Percentiles rank a stretch among this genome's conserved stretches.
Evolutionary conservation across 2,888 invertebrate genomes (phyloP).

Genomic region (Eueremaeus valkanovi): DNA sequence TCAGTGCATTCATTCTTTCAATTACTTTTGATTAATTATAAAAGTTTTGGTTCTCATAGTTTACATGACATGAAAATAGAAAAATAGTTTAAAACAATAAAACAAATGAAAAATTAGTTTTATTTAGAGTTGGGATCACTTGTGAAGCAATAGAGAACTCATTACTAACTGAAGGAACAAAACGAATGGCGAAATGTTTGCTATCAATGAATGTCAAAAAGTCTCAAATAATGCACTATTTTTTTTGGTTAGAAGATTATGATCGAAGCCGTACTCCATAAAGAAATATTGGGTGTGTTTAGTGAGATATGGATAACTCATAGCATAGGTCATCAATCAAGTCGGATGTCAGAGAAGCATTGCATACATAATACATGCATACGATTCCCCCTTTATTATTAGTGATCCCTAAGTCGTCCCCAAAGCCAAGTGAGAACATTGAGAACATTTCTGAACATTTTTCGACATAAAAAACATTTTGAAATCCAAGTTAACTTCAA

Average conservation of each 20-base stretch:
- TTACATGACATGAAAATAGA: too few species aligned
- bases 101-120: background rate
- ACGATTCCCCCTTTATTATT: conserved; percentile 26
- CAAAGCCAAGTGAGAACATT: conserved; percentile 21
- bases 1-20: too few species aligned
- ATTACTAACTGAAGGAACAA: background rate
- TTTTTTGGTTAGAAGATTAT: conserved; percentile 30
- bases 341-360: conserved; percentile 26
- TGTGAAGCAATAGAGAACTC: background rate
- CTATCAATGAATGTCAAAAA: conserved; percentile 12
- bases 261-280: conserved; percentile 7
- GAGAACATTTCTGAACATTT: background rate
- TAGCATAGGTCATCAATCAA: conserved; percentile 30
- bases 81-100: background rate
- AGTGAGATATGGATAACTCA: conserved; percentile 39
- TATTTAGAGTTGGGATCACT: background rate
- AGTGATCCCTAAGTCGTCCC: conserved; percentile 37
- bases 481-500: background rate
- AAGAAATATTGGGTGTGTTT: conserved; percentile 38
- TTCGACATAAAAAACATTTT: background rate
- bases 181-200: background rate
- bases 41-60: too few species aligned
- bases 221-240: conserved; percentile 2
- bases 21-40: too few species aligned
- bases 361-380: conserved; percentile 37